Percentiles rank a stretch among this genome's conserved stretches.
phyloP scores from a whole-genome alignment of 2,888 invertebrate genomes.

The Stictocephala bisonia region DNA sequence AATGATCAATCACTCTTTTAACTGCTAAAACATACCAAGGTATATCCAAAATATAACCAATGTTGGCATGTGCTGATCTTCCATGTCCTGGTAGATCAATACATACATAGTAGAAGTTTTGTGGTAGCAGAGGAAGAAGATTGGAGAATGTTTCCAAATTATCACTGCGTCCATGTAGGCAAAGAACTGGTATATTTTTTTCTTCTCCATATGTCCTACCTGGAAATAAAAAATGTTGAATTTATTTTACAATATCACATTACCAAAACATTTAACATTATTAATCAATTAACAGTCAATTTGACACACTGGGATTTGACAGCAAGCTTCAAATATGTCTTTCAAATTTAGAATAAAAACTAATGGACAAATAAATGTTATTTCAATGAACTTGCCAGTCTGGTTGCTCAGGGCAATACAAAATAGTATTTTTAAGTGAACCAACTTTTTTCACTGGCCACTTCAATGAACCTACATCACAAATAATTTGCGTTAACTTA shows the following conservation, averaged over 20 bases:
- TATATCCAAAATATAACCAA: slow-evolving; percentile 63
- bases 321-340: too few species aligned
- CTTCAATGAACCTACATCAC: too few species aligned
- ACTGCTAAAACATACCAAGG: slow-evolving; percentile 60
- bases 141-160: slow-evolving; percentile 65
- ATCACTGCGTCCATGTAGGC: slow-evolving; percentile 64
- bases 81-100: slow-evolving; percentile 66
- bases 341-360: too few species aligned
- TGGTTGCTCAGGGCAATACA: too few species aligned
- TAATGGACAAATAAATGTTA: too few species aligned
- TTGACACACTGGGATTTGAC: too few species aligned
- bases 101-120: slow-evolving; percentile 63
- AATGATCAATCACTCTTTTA: slow-evolving; percentile 62
- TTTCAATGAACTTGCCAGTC: too few species aligned
- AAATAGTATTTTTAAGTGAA: too few species aligned
- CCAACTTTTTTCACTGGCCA: too few species aligned
- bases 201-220: slow-evolving; percentile 60
- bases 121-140: slow-evolving; percentile 63
- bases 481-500: too few species aligned
- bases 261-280: not conserved
- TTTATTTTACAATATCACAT: not conserved
- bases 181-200: slow-evolving; percentile 62
- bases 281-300: slow-evolving; percentile 56
- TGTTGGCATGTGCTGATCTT: slow-evolving; percentile 63
- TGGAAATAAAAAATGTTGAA: slow-evolving; percentile 56